These are phyloP conservation scores for Novumbra hubbsi DNA, from an alignment of 2,797 vertebrate species.

Conservation along the genomic window DNA sequence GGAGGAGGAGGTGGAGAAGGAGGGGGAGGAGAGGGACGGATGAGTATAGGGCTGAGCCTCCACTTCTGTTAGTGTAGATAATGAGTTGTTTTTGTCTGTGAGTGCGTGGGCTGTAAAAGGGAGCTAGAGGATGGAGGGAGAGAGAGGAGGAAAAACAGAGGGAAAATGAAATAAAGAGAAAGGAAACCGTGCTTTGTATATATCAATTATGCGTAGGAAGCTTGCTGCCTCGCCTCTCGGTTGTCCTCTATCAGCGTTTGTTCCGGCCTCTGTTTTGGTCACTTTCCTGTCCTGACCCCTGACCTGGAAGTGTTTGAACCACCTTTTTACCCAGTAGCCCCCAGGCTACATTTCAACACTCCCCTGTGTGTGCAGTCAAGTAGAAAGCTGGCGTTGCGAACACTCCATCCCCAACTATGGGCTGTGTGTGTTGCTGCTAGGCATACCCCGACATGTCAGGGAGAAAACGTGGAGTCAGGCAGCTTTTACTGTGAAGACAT, in stretches of 20 bases:
- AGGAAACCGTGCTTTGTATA: neutral
- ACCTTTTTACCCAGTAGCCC: neutral
- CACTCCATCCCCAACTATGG: neutral
- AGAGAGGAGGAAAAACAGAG: neutral
- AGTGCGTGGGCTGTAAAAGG: neutral
- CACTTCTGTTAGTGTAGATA: conserved; percentile 2
- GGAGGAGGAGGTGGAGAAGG: neutral
- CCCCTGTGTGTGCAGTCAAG: neutral
- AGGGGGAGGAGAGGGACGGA: neutral
- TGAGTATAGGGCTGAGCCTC: neutral
- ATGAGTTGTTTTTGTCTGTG: conserved; percentile 6
- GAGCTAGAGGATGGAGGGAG: neutral
- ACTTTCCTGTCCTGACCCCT: conserved; percentile 2
- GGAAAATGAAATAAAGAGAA: neutral
- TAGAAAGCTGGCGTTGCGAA: neutral
- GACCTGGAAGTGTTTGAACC: neutral
- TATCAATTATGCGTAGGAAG: neutral
- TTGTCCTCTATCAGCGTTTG: neutral
- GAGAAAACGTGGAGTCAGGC: neutral
- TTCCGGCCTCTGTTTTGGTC: neutral
- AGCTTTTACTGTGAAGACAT: neutral
- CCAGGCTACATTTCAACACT: neutral
- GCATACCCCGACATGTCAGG: too few species aligned
- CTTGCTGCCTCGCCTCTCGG: too few species aligned
- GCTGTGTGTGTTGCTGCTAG: neutral